A percentile compares a stretch with the other conserved stretches of the same genome.
Evolutionary conservation across 2,888 invertebrate genomes (phyloP).

Genomic region (Leuctra nigra): DNA sequence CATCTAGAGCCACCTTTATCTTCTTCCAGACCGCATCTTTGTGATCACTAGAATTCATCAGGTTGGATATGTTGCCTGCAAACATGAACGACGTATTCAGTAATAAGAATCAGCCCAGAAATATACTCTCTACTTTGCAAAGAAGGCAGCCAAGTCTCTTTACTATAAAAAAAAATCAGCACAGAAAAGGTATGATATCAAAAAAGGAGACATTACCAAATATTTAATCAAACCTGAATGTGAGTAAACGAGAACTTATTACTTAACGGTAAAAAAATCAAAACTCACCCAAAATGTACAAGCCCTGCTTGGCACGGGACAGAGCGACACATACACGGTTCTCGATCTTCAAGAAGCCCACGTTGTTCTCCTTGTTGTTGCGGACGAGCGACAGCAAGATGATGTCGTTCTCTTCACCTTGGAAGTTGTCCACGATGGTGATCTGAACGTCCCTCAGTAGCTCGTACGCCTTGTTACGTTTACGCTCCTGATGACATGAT

Average conservation of each 20-base stretch:
- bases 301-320: constrained; percentile 60
- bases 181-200: too few species aligned
- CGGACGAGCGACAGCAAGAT: constrained; percentile 72
- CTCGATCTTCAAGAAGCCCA: constrained; percentile 61
- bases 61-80: constrained; percentile 23
- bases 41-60: constrained; percentile 14
- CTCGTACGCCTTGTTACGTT: constrained; percentile 32
- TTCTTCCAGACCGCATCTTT: constrained; percentile 44
- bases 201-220: too few species aligned
- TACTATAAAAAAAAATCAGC: too few species aligned
- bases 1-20: constrained; percentile 44
- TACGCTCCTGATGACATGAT: constrained; percentile 34
- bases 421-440: constrained; percentile 69
- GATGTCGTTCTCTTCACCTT: constrained; percentile 74
- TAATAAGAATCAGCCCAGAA: too few species aligned
- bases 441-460: constrained; percentile 49
- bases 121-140: too few species aligned
- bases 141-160: too few species aligned
- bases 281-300: constrained; percentile 31
- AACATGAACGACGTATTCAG: too few species aligned
- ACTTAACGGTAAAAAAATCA: too few species aligned
- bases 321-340: constrained; percentile 74
- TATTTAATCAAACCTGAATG: too few species aligned
- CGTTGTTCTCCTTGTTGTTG: constrained; percentile 57
- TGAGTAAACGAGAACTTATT: too few species aligned